Percentiles rank a stretch among this genome's conserved stretches.
These are phyloP conservation scores for Acipenser ruthenus DNA, from an alignment of 2,797 vertebrate species.

Conservation along the genomic window DNA sequence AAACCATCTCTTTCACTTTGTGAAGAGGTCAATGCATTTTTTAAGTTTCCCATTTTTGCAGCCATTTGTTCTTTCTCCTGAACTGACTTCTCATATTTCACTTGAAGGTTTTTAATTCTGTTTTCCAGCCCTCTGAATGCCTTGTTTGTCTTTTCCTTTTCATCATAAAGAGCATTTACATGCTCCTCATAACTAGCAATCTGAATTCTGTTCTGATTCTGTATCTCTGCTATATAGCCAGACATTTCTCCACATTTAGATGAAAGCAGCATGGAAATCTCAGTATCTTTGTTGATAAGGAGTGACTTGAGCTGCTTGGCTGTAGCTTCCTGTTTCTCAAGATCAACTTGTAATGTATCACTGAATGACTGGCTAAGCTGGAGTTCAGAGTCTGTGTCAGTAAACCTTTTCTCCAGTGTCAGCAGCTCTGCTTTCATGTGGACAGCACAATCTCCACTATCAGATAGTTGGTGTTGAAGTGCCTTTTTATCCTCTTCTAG, in stretches of 20 bases:
- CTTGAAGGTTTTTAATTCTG: conserved; percentile 52
- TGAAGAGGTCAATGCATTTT: conserved; percentile 66
- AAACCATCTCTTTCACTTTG: conserved; percentile 71
- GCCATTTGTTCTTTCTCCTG: conserved; percentile 59
- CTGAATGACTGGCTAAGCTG: conserved; percentile 46
- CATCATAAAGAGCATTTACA: conserved; percentile 47
- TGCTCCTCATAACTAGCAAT: conserved; percentile 59
- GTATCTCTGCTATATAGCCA: conserved; percentile 66
- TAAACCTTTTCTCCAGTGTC: conserved; percentile 44
- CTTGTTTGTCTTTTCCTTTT: conserved; percentile 52
- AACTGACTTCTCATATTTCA: conserved; percentile 39
- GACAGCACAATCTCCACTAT: conserved; percentile 43
- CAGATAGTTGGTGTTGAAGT: conserved; percentile 48
- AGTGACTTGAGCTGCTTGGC: conserved; percentile 69
- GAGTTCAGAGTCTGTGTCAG: conserved; percentile 53
- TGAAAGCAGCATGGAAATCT: conserved; percentile 74
- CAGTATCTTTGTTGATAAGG: conserved; percentile 69
- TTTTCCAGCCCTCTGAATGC: conserved; percentile 48
- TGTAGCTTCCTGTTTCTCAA: conserved; percentile 68
- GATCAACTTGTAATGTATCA: conserved; percentile 49
- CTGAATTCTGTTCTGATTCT: conserved; percentile 60
- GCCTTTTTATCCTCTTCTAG: conserved; percentile 52
- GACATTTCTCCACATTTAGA: conserved; percentile 72
- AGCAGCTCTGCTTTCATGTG: conserved; percentile 47
- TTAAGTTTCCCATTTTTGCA: conserved; percentile 61